Evolutionary conservation across 2,888 invertebrate genomes (phyloP).

Genomic region (Lasioglossum lativentre): DNA sequence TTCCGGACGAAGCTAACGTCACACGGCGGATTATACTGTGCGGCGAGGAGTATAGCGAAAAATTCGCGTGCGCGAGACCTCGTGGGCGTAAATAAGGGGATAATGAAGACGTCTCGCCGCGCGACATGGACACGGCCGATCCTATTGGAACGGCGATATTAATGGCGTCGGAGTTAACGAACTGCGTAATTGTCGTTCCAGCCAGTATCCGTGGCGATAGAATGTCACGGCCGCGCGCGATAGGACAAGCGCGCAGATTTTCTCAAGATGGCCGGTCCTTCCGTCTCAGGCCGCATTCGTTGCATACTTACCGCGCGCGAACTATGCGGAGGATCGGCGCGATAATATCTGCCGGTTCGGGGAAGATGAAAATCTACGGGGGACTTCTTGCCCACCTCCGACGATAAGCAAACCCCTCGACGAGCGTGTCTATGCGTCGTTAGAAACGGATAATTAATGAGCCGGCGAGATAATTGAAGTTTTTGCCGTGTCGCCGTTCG

Average conservation of each 20-base stretch:
- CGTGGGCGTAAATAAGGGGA: neutral
- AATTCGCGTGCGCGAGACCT: neutral
- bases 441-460: conserved; percentile 14
- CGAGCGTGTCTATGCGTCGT: conserved; percentile 3
- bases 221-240: conserved; percentile 55
- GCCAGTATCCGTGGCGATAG: conserved; percentile 58
- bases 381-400: conserved; percentile 2
- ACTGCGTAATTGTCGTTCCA: conserved; percentile 70
- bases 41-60: neutral
- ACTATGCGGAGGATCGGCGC: conserved; percentile 45
- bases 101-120: conserved; percentile 8
- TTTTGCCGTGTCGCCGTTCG: neutral
- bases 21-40: neutral
- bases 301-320: conserved; percentile 33
- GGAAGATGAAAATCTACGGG: conserved; percentile 26
- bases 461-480: neutral
- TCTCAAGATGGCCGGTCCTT: conserved; percentile 18
- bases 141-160: conserved; percentile 61
- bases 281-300: conserved; percentile 50
- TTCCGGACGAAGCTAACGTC: neutral
- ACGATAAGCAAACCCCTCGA: neutral
- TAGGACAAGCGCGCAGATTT: neutral
- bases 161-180: conserved; percentile 71
- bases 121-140: conserved; percentile 34
- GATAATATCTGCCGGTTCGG: conserved; percentile 39